phyloP scores from a whole-genome alignment of 2,797 vertebrate genomes.

The Pangasius sanitwongsei region DNA sequence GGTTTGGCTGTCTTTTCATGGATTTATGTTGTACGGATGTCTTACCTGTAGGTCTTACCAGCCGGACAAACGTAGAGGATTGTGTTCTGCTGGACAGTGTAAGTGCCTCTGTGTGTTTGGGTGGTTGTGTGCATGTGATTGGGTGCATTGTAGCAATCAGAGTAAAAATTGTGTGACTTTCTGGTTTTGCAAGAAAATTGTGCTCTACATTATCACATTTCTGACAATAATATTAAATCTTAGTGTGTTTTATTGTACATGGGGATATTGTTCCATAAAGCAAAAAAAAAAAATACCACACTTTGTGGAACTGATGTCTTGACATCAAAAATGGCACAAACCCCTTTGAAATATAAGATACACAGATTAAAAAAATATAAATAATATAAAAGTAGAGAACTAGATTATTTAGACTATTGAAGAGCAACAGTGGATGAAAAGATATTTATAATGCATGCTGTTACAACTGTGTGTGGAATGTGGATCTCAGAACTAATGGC shows the following conservation, averaged over 20 bases:
- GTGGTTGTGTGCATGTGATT: conserved; percentile 13
- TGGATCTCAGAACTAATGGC: too few relatives aligned
- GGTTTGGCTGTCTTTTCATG: conserved; percentile 8
- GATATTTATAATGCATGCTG: neutral
- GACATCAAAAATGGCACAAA: neutral
- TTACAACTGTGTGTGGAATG: neutral
- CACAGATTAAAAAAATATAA: neutral
- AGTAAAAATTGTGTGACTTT: conserved; percentile 4
- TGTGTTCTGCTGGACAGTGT: conserved; percentile 64
- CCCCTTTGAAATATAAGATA: neutral
- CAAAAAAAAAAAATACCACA: neutral
- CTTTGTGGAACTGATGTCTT: neutral
- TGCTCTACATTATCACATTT: neutral
- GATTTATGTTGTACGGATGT: conserved; percentile 24
- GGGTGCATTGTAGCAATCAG: conserved; percentile 31
- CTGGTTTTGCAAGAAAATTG: neutral
- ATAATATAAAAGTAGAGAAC: neutral
- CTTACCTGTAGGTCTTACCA: conserved; percentile 40
- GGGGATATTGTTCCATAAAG: neutral
- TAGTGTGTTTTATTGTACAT: neutral
- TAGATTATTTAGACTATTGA: neutral
- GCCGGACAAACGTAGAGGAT: conserved; percentile 53
- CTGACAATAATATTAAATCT: neutral
- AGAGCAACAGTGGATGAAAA: neutral
- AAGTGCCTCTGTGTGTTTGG: conserved; percentile 56